A percentile compares a stretch with the other conserved stretches of the same genome.
phyloP scores from a whole-genome alignment of 2,797 vertebrate genomes.

The Anguilla anguilla region DNA sequence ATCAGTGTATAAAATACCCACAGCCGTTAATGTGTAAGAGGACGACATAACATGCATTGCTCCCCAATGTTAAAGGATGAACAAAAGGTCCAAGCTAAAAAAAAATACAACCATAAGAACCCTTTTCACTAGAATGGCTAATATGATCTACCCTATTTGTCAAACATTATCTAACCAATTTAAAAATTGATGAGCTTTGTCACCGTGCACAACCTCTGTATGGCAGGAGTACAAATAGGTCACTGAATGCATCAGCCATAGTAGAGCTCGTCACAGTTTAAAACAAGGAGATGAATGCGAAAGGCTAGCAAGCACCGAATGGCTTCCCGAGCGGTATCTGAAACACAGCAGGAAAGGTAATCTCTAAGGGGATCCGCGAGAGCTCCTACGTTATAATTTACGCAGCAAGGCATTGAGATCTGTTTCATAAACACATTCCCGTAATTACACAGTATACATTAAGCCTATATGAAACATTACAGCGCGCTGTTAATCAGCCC shows the following conservation, averaged over 20 bases:
- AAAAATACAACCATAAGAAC: background rate
- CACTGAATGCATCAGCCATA: background rate
- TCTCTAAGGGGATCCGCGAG: constrained; percentile 20
- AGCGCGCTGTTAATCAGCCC: constrained; percentile 1
- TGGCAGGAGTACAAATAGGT: background rate
- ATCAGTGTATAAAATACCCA: background rate
- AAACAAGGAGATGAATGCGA: background rate
- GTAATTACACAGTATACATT: constrained; percentile 52
- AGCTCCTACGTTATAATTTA: constrained; percentile 45
- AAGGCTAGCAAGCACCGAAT: background rate
- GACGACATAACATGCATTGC: background rate
- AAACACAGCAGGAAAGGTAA: background rate
- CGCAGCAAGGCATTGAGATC: constrained; percentile 32
- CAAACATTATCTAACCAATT: background rate
- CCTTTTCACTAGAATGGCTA: background rate
- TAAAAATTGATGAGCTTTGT: background rate
- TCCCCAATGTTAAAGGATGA: background rate
- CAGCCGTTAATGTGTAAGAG: background rate
- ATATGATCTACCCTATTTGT: background rate
- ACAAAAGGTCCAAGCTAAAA: background rate
- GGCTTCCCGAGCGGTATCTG: background rate
- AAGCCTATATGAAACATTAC: constrained; percentile 41
- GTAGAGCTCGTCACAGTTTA: background rate
- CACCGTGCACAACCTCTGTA: background rate
- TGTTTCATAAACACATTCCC: constrained; percentile 54